These are phyloP conservation scores for Bradypus variegatus DNA, from an alignment of 2,797 vertebrate species.

Conservation along the genomic window DNA sequence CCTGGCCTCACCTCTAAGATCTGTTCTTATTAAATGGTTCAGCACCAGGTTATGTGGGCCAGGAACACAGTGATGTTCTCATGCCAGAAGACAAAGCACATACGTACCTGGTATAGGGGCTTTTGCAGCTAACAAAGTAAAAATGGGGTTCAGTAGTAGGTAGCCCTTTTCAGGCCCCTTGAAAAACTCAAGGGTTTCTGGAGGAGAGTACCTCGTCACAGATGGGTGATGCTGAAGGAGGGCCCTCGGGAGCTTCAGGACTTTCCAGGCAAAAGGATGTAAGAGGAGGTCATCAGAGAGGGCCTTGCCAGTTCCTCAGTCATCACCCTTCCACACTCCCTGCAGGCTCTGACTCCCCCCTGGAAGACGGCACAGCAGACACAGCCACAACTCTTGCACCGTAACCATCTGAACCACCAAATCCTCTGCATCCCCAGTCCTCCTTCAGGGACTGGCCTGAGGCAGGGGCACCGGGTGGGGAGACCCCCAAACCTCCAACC, in stretches of 20 bases:
- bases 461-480: neutral
- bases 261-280: neutral
- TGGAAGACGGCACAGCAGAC: constrained; percentile 11
- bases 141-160: neutral
- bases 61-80: no score
- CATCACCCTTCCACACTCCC: neutral
- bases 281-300: neutral
- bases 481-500: neutral
- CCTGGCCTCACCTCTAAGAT: neutral
- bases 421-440: neutral
- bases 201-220: neutral
- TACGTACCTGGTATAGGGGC: neutral
- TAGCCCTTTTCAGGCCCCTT: neutral
- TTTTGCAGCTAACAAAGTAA: neutral
- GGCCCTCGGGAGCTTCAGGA: neutral
- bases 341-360: neutral
- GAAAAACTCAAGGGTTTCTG: neutral
- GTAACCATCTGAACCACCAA: neutral
- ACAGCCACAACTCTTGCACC: neutral
- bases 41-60: neutral
- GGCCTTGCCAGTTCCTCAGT: neutral
- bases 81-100: neutral
- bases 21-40: neutral
- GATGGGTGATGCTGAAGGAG: neutral
- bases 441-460: neutral